Evolutionary conservation across 1,140 invertebrate genomes (phyloP), one percentile per base, ranked within the genome.

Genomic region (Cotesia typhae): DNA sequence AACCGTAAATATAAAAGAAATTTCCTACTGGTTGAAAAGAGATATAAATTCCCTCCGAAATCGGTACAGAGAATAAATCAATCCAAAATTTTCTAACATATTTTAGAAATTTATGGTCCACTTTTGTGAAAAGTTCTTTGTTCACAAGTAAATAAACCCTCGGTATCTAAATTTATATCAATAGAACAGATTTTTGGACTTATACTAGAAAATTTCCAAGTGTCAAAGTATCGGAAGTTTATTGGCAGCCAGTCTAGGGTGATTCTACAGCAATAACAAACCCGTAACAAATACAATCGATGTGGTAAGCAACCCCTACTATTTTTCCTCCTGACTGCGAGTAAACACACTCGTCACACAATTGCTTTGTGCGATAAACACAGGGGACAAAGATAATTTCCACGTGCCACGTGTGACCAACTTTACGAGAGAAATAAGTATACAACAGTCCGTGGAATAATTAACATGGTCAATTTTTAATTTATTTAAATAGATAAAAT

Each of bases 251-350:
- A 52, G 6, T 52, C 3, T 52, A 47, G 41, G 41, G 41, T 47
- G 41, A 47, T 47, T 47, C 4, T 6, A 10, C 3, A 47, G 9
- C 38, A 57, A 53, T 68, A 68, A 68, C 37, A n/a, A 53, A 68
- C 36, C 66, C 66, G 53, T 53, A 68, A 55, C 7, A 14, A 52
- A 68, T 57, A 68, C 17, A 68, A 68, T 68, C 66, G 9, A 55
- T 68, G 36, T 9, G 17, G 28, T 57, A 67, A 67, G 59, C 51
- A 55, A 36, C 66, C 66, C 66, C 53, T 36, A 67, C n/a, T 4
- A 17, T 14, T 57, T 68, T 12, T 12, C 41, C 12, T 20, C 52
- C 17, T 57, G 17, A 10, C 10, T 9, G 36, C 47, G 17, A 67
- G 4, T 63, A n/a, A 12, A 52, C 17, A 52, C 65, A n/a, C 41